phyloP scores from a whole-genome alignment of 2,113 vertebrate species.

The Mohoua ochrocephala region DNA sequence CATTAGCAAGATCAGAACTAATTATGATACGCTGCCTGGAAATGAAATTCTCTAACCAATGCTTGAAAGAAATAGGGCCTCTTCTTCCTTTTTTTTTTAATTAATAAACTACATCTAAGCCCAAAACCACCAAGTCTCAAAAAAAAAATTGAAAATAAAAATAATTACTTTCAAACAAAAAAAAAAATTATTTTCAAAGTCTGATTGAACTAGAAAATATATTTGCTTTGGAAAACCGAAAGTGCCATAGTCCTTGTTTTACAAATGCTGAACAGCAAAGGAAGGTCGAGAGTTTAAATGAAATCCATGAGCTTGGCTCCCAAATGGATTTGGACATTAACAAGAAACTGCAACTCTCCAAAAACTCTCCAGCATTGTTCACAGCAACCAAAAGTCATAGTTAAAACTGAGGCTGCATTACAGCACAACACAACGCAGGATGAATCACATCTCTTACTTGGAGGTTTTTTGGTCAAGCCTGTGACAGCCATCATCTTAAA shows the following conservation, averaged over 20 bases:
- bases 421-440: neutral
- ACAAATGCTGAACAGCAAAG: neutral
- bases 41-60: neutral
- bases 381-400: neutral
- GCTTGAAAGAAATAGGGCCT: neutral
- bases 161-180: neutral
- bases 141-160: neutral
- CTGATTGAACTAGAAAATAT: neutral
- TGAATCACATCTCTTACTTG: neutral
- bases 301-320: neutral
- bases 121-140: neutral
- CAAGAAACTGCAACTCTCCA: neutral
- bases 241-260: neutral
- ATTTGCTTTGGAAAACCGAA: neutral
- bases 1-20: neutral
- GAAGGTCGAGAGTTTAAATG: neutral
- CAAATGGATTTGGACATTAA: neutral
- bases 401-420: neutral
- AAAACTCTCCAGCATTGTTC: neutral
- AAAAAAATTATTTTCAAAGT: neutral
- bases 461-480: neutral
- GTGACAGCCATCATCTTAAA: neutral
- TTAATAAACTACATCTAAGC: neutral
- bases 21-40: neutral
- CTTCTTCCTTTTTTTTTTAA: neutral